Conservation (phyloP, 2,888 invertebrate genomes). For the Drosophila atripex region DNA sequence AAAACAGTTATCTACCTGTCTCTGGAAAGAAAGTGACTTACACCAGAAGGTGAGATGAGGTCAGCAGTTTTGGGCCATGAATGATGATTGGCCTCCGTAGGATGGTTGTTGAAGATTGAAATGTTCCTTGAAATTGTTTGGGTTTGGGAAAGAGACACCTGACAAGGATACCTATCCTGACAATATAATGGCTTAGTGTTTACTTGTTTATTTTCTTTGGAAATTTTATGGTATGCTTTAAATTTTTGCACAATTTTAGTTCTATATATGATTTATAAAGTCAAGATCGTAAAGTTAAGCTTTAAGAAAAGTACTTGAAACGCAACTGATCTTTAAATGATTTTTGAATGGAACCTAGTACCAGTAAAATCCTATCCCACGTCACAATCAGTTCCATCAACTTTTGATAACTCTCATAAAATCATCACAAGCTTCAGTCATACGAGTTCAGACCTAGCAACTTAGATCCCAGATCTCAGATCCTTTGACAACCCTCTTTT, state of each 20-base stretch:
- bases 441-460: conserved; percentile 2
- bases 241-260: neutral
- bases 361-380: neutral
- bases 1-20: conserved; percentile 27
- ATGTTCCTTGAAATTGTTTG: conserved; percentile 54
- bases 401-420: conserved; percentile 8
- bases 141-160: conserved; percentile 13
- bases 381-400: conserved; percentile 3
- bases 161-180: conserved; percentile 5
- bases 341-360: neutral
- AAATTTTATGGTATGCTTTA: neutral
- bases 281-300: neutral
- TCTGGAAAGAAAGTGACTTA: neutral
- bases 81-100: conserved; percentile 36
- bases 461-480: neutral
- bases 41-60: conserved; percentile 52
- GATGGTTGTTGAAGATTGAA: conserved; percentile 51
- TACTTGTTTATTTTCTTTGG: neutral
- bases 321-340: neutral
- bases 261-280: too few relatives aligned
- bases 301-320: neutral
- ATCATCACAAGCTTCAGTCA: neutral
- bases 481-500: conserved; percentile 27
- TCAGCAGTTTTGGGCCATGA: conserved; percentile 64
- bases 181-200: neutral